A percentile compares a stretch with the other conserved stretches of the same genome.
These are phyloP conservation scores for Caranx ignobilis DNA, from an alignment of 2,113 vertebrate species.

Conservation along the genomic window DNA sequence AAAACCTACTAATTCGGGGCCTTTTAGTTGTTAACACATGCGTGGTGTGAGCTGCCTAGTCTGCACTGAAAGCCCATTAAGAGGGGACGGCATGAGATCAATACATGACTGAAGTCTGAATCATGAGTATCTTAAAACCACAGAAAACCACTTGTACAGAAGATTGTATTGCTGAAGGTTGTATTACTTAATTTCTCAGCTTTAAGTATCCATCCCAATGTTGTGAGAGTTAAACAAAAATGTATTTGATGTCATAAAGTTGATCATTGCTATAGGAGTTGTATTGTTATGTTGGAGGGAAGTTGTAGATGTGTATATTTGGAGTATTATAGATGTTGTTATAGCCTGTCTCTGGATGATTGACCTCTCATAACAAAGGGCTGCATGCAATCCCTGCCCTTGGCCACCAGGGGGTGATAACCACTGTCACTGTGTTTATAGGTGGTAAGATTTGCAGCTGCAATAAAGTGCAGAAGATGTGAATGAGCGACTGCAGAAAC, in stretches of 20 bases:
- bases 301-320: neutral
- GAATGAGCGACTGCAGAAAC: slow-evolving; percentile 31
- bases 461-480: slow-evolving; percentile 29
- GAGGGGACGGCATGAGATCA: neutral
- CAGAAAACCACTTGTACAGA: neutral
- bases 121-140: neutral
- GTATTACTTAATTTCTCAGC: slow-evolving; percentile 13
- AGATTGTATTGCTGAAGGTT: neutral
- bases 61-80: neutral
- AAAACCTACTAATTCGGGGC: neutral
- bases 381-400: slow-evolving; percentile 24
- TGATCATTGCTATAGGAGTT: neutral
- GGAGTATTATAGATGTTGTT: slow-evolving; percentile 11
- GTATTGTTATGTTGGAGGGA: neutral
- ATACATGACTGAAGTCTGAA: neutral
- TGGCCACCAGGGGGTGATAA: slow-evolving; percentile 73
- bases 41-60: neutral
- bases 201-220: slow-evolving; percentile 31
- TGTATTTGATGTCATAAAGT: neutral
- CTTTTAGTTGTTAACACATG: neutral
- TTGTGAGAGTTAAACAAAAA: neutral
- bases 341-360: neutral
- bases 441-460: slow-evolving; percentile 36
- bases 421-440: slow-evolving; percentile 31
- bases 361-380: neutral